Percentiles rank a stretch among this genome's conserved stretches.
Conservation (phyloP, 2,888 invertebrate species). For the Diploptera punctata region DNA sequence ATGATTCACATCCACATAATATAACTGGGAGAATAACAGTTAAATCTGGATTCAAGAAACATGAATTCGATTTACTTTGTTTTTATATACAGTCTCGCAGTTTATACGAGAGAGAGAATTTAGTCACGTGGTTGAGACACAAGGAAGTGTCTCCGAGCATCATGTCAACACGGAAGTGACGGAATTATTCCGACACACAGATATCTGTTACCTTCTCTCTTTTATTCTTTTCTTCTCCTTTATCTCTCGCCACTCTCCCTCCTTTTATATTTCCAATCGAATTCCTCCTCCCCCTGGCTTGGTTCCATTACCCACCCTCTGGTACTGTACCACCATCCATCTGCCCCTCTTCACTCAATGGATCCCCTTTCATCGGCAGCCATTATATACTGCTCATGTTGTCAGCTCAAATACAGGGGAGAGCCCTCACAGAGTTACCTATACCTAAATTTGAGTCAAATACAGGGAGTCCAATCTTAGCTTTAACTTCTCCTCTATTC, state of each 20-base stretch:
- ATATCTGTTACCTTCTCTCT: slow-evolving; percentile 48
- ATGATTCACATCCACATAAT: too few species aligned
- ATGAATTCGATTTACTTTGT: too few species aligned
- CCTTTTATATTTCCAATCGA: slow-evolving; percentile 41
- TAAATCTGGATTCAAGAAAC: too few species aligned
- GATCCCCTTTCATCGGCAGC: slow-evolving; percentile 27
- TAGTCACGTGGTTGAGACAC: too few species aligned
- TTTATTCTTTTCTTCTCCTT: slow-evolving; percentile 40
- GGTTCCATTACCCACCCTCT: slow-evolving; percentile 46
- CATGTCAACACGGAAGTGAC: slow-evolving; percentile 29
- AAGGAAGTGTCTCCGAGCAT: background rate
- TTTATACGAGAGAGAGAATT: too few species aligned
- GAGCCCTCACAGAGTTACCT: background rate
- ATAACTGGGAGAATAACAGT: too few species aligned
- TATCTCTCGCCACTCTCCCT: background rate
- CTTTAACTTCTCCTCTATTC: too few species aligned
- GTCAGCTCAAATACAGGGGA: slow-evolving; percentile 22
- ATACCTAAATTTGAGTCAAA: too few species aligned
- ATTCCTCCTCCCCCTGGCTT: slow-evolving; percentile 45
- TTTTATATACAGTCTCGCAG: too few species aligned
- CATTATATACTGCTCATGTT: slow-evolving; percentile 10
- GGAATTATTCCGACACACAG: slow-evolving; percentile 37
- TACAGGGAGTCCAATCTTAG: too few species aligned
- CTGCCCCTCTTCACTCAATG: slow-evolving; percentile 32
- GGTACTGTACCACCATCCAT: slow-evolving; percentile 31